Conservation (phyloP, 2,888 invertebrate species). For the Tineola bisselliella region DNA sequence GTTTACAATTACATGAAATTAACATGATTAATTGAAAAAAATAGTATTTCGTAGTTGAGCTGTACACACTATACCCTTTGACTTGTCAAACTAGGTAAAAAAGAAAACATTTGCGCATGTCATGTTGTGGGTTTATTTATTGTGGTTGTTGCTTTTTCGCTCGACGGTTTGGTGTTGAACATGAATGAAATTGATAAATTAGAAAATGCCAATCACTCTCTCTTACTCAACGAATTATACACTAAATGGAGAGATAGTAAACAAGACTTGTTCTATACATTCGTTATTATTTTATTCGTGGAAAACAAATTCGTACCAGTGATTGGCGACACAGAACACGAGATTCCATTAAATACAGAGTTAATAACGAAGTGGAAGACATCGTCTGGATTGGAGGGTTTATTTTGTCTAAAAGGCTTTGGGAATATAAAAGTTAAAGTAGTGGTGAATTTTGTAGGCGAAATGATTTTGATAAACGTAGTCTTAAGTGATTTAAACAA, state of each 20-base stretch:
- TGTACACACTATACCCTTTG: too few species aligned
- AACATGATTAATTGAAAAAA: too few species aligned
- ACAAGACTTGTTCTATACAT: neutral
- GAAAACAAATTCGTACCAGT: slow-evolving; percentile 47
- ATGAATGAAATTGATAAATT: neutral
- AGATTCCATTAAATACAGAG: neutral
- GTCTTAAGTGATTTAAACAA: slow-evolving; percentile 34
- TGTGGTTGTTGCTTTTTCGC: too few species aligned
- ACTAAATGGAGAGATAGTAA: neutral
- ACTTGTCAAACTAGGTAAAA: too few species aligned
- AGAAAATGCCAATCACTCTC: neutral
- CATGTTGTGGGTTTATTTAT: too few species aligned
- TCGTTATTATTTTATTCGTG: slow-evolving; percentile 34
- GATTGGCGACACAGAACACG: slow-evolving; percentile 23
- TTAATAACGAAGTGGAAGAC: slow-evolving; percentile 24
- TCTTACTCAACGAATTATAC: neutral
- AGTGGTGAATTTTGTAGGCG: slow-evolving; percentile 42
- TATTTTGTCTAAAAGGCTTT: slow-evolving; percentile 35
- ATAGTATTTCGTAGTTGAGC: too few species aligned
- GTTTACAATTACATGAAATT: too few species aligned
- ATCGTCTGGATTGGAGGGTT: slow-evolving; percentile 26
- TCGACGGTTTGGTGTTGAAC: too few species aligned
- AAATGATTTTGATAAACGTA: slow-evolving; percentile 41
- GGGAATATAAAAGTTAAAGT: slow-evolving; percentile 34
- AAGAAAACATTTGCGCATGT: too few species aligned